Percentiles rank a stretch among this genome's conserved stretches.
These are phyloP conservation scores for Phycodurus eques DNA, from an alignment of 2,113 vertebrate species.

Conservation along the genomic window DNA sequence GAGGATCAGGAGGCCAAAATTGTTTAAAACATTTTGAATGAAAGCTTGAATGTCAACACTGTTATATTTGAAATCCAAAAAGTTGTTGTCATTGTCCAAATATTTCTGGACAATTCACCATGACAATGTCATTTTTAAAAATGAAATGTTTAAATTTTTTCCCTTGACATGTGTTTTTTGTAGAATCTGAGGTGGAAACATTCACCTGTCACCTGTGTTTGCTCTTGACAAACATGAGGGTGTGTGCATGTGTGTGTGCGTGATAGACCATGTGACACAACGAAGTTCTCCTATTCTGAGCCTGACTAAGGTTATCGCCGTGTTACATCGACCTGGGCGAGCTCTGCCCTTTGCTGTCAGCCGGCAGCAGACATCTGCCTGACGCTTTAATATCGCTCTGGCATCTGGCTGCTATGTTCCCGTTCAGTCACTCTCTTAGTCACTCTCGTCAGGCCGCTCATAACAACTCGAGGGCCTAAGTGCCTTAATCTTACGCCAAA, in stretches of 20 bases:
- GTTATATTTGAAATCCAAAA: too few species aligned
- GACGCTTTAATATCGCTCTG: slow-evolving; percentile 29
- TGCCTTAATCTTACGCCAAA: not conserved
- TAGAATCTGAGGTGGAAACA: too few species aligned
- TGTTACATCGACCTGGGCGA: slow-evolving; percentile 1
- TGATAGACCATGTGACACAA: slow-evolving; percentile 12
- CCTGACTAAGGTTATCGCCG: slow-evolving; percentile 35
- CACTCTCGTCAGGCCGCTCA: not conserved
- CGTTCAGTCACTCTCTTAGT: slow-evolving; percentile 28
- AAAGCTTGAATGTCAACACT: too few species aligned
- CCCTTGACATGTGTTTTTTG: too few species aligned
- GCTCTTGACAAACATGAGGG: not conserved
- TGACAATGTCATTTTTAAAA: too few species aligned
- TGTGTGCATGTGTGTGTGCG: not conserved
- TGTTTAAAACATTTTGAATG: too few species aligned
- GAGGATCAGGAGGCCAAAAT: too few species aligned
- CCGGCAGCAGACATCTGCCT: slow-evolving; percentile 10
- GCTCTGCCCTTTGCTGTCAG: slow-evolving; percentile 1
- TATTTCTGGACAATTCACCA: too few species aligned
- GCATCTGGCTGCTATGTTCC: slow-evolving; percentile 29
- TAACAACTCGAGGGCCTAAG: not conserved
- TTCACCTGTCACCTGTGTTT: not conserved
- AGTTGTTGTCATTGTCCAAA: too few species aligned
- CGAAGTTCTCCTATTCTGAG: not conserved
- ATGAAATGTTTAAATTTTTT: too few species aligned